Evolutionary conservation across 2,113 vertebrate genomes (phyloP), one percentile per base, ranked within the genome.

Genomic region (Spea bombifrons): DNA sequence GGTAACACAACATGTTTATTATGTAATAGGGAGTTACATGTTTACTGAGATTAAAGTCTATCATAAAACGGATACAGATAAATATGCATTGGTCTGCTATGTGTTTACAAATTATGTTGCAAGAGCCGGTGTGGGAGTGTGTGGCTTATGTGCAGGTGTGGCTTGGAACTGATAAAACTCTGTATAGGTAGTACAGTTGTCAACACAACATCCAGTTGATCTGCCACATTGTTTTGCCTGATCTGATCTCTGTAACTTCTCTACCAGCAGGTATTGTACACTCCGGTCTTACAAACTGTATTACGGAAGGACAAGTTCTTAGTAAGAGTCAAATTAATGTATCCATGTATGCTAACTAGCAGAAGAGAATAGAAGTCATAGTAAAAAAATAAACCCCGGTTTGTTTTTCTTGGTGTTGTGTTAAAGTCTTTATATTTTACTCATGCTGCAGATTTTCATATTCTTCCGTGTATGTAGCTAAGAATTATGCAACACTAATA

Each of bases 91-190:
- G 13, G 63, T 43, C 66, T 30, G 30, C 30, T 30, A 59, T 45
- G 66, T 78, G 59, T 78, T 78, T 66, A 66, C 77, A 66, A 64
- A 47, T 13, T 50, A 48, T 71, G 55, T 55, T 66, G 71, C 63
- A 80, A 57, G 10, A 53, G 30, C 49, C 16, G 69, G 76, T 73
- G 76, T 13, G 50, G 71, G 77, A 50, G 9, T 30, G 49, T 16
- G 15, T 4, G 7, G 17, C 53, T 16, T 5, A 7, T 5, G 4
- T 5, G 52, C 13, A 46, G 70, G 75, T 10, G 47, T 46, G 68
- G 57, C 49, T 47, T 78, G 13, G 59, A 45, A 43, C 3, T 43
- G 9, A 55, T 63, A 71, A 71, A 71, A 71, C 10, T n/a, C 12
- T 46, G 61, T 15, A 57, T n/a, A 80, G 71, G 70, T 66, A 15